A percentile compares a stretch with the other conserved stretches of the same genome.
Evolutionary conservation across 1,140 invertebrate genomes (phyloP).

Genomic region (Hyposmocoma kahamanoa): DNA sequence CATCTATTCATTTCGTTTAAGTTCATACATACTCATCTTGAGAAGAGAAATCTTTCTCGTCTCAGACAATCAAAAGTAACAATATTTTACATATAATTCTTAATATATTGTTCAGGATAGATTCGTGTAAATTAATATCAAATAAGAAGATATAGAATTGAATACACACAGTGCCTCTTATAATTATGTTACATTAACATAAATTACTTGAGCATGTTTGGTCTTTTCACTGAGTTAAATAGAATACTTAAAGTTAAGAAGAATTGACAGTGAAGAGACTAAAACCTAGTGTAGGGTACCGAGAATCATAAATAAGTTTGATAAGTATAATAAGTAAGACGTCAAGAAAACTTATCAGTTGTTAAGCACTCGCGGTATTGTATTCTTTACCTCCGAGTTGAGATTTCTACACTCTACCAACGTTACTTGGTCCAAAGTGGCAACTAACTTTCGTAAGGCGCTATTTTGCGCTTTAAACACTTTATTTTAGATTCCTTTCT

Average conservation of each 20-base stretch:
- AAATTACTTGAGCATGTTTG: constrained; percentile 72
- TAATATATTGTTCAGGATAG: constrained; percentile 27
- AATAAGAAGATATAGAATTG: constrained; percentile 50
- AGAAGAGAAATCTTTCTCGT: too few relatives aligned
- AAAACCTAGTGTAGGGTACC: constrained; percentile 60
- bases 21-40: too few relatives aligned
- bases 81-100: constrained; percentile 28
- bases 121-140: constrained; percentile 46
- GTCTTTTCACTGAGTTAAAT: constrained; percentile 50
- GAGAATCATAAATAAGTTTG: constrained; percentile 53
- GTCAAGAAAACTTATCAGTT: constrained; percentile 33
- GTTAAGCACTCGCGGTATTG: constrained; percentile 40
- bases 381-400: constrained; percentile 9
- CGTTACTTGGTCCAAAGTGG: constrained; percentile 9
- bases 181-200: constrained; percentile 76
- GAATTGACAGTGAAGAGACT: constrained; percentile 44
- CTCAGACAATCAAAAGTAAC: constrained; percentile 12
- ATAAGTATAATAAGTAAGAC: constrained; percentile 63
- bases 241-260: constrained; percentile 10
- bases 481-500: constrained; percentile 10
- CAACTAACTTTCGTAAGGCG: constrained; percentile 10
- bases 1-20: too few relatives aligned
- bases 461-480: constrained; percentile 10
- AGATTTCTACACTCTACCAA: constrained; percentile 7
- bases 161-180: constrained; percentile 74